These are phyloP conservation scores for Eristalinus aeneus DNA, from an alignment of 2,888 invertebrate genomes.

Conservation along the genomic window DNA sequence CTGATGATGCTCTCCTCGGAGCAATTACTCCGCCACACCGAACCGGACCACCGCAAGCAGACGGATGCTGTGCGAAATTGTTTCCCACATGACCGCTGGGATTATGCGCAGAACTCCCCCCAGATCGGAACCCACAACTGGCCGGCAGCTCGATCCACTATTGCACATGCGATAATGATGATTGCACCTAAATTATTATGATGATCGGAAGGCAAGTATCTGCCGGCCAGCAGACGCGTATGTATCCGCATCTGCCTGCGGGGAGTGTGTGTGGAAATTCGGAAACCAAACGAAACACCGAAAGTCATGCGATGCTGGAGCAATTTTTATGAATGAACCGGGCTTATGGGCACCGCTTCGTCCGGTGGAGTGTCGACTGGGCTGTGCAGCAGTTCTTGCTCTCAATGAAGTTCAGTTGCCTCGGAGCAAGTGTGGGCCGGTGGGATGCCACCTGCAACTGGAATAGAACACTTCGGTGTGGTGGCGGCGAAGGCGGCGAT, in stretches of 20 bases:
- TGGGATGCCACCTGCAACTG: constrained; percentile 50
- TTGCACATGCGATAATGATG: constrained; percentile 73
- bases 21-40: constrained; percentile 54
- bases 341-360: neutral
- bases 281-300: constrained; percentile 61
- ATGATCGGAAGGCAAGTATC: constrained; percentile 63
- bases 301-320: constrained; percentile 64
- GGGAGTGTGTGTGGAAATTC: constrained; percentile 56
- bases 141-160: constrained; percentile 40
- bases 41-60: constrained; percentile 16
- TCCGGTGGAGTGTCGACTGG: neutral
- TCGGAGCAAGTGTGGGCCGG: constrained; percentile 35
- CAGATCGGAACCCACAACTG: constrained; percentile 46
- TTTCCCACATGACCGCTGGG: constrained; percentile 68
- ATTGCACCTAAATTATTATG: constrained; percentile 73
- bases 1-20: constrained; percentile 3
- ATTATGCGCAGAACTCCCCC: constrained; percentile 57
- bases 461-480: constrained; percentile 23
- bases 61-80: constrained; percentile 66
- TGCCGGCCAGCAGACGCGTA: constrained; percentile 31
- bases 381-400: constrained; percentile 5
- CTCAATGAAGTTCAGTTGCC: constrained; percentile 67
- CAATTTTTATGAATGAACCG: constrained; percentile 72
- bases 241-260: constrained; percentile 16
- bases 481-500: neutral